A percentile compares a stretch with the other conserved stretches of the same genome.
phyloP scores from a whole-genome alignment of 2,113 vertebrate species.

The Chloropsis cyanopogon region DNA sequence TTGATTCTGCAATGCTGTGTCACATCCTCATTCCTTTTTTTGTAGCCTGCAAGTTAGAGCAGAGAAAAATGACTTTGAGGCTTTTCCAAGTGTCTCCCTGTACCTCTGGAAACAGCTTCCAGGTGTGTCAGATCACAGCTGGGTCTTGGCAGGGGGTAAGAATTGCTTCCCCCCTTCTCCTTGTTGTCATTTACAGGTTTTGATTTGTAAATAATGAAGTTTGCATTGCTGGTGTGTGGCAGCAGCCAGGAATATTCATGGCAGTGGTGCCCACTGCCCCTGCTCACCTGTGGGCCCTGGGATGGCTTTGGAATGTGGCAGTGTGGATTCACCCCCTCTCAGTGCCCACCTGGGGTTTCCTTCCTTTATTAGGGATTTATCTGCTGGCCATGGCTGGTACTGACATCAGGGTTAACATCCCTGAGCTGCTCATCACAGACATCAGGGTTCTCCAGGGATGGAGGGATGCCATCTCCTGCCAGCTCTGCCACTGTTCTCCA shows the following conservation, averaged over 20 bases:
- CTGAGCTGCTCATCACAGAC: neutral
- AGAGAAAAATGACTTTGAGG: neutral
- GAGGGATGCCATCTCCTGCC: neutral
- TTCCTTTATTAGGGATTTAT: neutral
- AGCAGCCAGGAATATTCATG: neutral
- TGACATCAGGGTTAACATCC: neutral
- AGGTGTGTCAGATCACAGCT: neutral
- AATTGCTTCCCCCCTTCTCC: neutral
- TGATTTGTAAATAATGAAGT: neutral
- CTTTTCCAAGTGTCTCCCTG: neutral
- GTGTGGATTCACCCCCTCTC: neutral
- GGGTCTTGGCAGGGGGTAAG: neutral
- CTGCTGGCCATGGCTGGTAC: neutral
- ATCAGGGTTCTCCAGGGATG: neutral
- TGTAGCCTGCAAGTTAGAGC: neutral
- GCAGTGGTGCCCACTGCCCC: neutral
- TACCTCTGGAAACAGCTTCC: neutral
- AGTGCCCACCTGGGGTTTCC: neutral
- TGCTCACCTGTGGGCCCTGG: neutral
- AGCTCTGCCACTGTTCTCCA: neutral
- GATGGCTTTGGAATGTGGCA: neutral
- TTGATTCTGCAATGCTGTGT: neutral
- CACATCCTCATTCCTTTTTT: neutral
- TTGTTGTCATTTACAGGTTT: neutral
- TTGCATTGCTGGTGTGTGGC: fast-evolving